Base-by-base conservation (phyloP, 2,888 invertebrate species). In the Gnatocerus cornutus region DNA sequence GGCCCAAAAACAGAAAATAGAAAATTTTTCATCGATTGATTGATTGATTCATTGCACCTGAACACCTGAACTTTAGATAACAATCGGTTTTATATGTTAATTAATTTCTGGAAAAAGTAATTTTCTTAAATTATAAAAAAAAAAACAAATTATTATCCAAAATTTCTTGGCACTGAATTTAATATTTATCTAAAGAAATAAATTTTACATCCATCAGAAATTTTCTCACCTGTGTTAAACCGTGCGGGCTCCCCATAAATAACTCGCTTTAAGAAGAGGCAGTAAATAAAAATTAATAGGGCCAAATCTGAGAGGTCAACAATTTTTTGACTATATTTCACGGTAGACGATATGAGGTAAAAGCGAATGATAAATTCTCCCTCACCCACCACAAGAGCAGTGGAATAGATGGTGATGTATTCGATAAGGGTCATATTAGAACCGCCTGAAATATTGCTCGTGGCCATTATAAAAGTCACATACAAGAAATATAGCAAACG, bases 201-300 rank as follows among this genome's bases (percentile, higher is more conserved):
- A n/a, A n/a, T n/a, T n/a, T n/a, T n/a, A n/a, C n/a, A n/a, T n/a
- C n/a, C n/a, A n/a, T n/a, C 21, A 21, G 4, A 21, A 21, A 3
- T 5, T 37, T 37, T 37, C 37, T 8, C 37, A 37, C 43, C 43
- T 43, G 46, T 16, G 16, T 46, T n/a, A 29, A 55, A 39, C 5
- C 5, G n/a, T 4, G 27, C 7, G 27, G 27, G 10, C 4, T 8
- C 33, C 37, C 37, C 30, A 55, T 55, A 30, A 55, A 55, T 55
- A 30, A 55, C 53, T 12, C 53, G 9, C 14, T 55, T 55, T 39
- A 12, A 55, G 53, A 55, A 39, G 53, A 55, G 53, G 53, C 39
- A 37, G 53, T 55, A 55, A 78, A 78, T 77, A 77, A 78, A 77
- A 77, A 76, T 78, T 77, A 77, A 77, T 77, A 76, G 76, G 77